Conservation (phyloP, 2,888 invertebrate species). For the Nineta flava region DNA sequence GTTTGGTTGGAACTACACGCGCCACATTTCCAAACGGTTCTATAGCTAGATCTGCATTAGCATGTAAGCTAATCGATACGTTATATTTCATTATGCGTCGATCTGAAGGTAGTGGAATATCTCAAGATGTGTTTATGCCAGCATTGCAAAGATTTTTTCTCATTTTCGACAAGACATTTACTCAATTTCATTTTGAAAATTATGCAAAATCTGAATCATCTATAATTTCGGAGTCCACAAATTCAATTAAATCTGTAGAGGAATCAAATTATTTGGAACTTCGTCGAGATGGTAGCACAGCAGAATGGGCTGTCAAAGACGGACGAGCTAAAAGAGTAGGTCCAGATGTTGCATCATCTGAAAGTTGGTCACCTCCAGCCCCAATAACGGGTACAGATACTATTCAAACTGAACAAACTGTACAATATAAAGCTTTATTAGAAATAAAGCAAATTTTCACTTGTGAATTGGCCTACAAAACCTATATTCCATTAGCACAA, state of each 20-base stretch:
- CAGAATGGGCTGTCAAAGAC: conserved; percentile 41
- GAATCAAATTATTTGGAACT: conserved; percentile 36
- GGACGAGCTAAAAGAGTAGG: conserved; percentile 28
- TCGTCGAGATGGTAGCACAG: conserved; percentile 39
- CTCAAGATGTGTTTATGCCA: conserved; percentile 54
- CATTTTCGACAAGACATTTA: conserved; percentile 53
- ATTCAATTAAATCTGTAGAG: conserved; percentile 16
- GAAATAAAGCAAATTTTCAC: conserved; percentile 74
- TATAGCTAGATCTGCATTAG: conserved; percentile 54
- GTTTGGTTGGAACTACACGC: conserved; percentile 63
- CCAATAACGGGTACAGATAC: background rate
- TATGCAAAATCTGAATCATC: background rate
- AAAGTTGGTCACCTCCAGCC: conserved; percentile 42
- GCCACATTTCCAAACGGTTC: conserved; percentile 70
- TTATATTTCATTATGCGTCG: conserved; percentile 64
- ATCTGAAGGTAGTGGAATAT: conserved; percentile 62
- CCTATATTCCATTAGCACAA: conserved; percentile 61
- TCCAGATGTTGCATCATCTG: conserved; percentile 29
- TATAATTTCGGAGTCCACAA: background rate
- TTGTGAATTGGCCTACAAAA: conserved; percentile 65
- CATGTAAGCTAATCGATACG: conserved; percentile 67
- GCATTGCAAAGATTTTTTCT: conserved; percentile 60
- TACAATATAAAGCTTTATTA: conserved; percentile 38
- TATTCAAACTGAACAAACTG: background rate
- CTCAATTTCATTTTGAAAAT: background rate